Base-by-base conservation (phyloP, 2,113 vertebrate genomes). In the Bubo blakistoni region DNA sequence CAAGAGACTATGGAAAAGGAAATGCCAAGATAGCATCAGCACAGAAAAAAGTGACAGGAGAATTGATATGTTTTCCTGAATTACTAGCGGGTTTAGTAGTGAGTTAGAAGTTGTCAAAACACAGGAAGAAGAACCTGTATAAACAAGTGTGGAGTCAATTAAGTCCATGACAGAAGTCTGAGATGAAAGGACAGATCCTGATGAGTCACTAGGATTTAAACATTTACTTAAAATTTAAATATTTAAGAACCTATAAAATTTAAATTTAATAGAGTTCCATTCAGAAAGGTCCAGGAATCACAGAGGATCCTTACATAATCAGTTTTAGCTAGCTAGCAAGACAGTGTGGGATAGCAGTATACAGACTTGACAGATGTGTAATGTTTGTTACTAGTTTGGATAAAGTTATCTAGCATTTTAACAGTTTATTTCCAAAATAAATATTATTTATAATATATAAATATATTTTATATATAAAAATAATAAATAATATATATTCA, bases 51-150 rank as follows among this genome's bases (percentile, higher is more conserved):
- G 67, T 54, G 71, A 80, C 83, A 91, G 55, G n/a, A 90, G 74
- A 91, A 78, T 71, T 81, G 46, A 77, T 88, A 88, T 47, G 80
- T 94, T 97, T 94, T 96, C 63, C 42, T 92, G 83, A 88, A 94
- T 89, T 86, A 27, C 83, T 84, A 59, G 6, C n/a, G 94, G 67
- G 59, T 81, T 96, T 92, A 91, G 34, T 74, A 59, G 46, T 81
- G 51, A 29, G 42, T 74, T 94, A 90, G 34, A 81, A 84, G 47
- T 86, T 55, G 32, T 86, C 92, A 96, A 96, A 96, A 94, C 89
- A 91, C 94, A 92, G 91, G 83, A 97, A 96, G 93, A 84, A 91
- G 59, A 77, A 83, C 70, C 80, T 59, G 65, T 44, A 51, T 89
- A 96, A 96, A 96, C 91, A 96, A 91, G 44, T 9, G 18, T 74